These are phyloP conservation scores for Macrobrachium nipponense DNA, from an alignment of 1,140 invertebrate species.

Conservation along the genomic window DNA sequence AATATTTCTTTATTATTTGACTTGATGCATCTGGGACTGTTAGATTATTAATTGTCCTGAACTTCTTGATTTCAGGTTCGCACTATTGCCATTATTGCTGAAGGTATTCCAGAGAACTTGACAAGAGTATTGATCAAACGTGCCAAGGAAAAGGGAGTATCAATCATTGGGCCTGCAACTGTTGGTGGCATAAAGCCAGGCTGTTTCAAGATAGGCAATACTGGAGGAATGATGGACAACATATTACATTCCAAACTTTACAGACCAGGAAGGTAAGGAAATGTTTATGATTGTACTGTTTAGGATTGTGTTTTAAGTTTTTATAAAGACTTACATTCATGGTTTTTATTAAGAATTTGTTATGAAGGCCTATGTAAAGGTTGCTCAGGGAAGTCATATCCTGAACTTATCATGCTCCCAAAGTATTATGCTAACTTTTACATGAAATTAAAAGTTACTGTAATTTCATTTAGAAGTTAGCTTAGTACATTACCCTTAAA, in stretches of 20 bases:
- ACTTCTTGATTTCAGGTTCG: slow-evolving; percentile 76
- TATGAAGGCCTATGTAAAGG: too few species aligned
- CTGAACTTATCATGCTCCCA: too few species aligned
- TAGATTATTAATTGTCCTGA: not conserved
- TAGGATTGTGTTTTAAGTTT: too few species aligned
- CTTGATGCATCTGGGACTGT: not conserved
- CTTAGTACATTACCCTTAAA: too few species aligned
- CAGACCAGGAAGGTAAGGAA: slow-evolving; percentile 80
- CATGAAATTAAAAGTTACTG: too few species aligned
- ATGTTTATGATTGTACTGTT: slow-evolving; percentile 23
- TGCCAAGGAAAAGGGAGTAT: slow-evolving; percentile 84
- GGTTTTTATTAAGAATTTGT: too few species aligned
- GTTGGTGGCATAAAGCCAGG: slow-evolving; percentile 98
- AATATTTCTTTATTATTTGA: not conserved
- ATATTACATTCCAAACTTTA: slow-evolving; percentile 98
- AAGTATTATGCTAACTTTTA: too few species aligned
- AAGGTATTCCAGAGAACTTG: slow-evolving; percentile 98
- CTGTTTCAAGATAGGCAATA: slow-evolving; percentile 99
- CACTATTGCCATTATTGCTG: slow-evolving; percentile 98
- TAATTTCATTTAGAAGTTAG: too few species aligned
- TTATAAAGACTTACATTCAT: too few species aligned
- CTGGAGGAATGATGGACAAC: slow-evolving; percentile 99
- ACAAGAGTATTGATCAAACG: slow-evolving; percentile 93
- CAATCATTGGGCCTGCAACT: slow-evolving; percentile 96
- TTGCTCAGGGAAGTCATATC: too few species aligned